Conservation (phyloP, 2,888 invertebrate genomes). For the Artemia sinica region DNA sequence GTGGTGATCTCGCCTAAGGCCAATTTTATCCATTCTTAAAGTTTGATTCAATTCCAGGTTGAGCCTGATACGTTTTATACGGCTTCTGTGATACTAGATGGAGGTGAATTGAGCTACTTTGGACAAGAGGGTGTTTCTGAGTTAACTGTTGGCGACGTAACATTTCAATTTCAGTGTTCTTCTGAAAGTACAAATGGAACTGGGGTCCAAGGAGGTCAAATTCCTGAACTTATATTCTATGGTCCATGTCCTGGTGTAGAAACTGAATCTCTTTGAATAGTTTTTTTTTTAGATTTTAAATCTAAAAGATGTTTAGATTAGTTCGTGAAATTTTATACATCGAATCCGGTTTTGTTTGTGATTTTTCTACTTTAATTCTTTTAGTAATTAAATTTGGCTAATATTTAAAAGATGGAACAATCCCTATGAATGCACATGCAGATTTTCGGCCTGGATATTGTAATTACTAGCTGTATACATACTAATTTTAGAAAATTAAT, state of each 20-base stretch:
- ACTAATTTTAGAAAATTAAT: too few relatives aligned
- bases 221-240: constrained; percentile 89
- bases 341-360: too few relatives aligned
- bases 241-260: constrained; percentile 46
- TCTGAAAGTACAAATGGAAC: constrained; percentile 94
- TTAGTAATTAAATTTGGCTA: too few relatives aligned
- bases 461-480: too few relatives aligned
- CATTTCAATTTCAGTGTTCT: constrained; percentile 92
- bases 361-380: too few relatives aligned
- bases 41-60: constrained; percentile 40
- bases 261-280: constrained; percentile 13
- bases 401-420: too few relatives aligned
- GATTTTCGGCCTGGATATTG: too few relatives aligned
- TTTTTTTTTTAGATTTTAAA: too few relatives aligned
- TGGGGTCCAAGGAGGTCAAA: constrained; percentile 91
- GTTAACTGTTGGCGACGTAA: constrained; percentile 76
- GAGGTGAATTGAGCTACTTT: constrained; percentile 83
- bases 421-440: too few relatives aligned
- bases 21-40: too few relatives aligned
- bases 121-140: constrained; percentile 93
- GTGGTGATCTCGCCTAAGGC: background rate
- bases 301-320: too few relatives aligned
- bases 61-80: constrained; percentile 88
- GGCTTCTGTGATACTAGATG: constrained; percentile 84
- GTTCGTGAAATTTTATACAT: too few relatives aligned